Percentiles rank a stretch among this genome's conserved stretches.
These are phyloP conservation scores for Dasyurus viverrinus DNA, from an alignment of 2,113 vertebrate species.

Conservation along the genomic window DNA sequence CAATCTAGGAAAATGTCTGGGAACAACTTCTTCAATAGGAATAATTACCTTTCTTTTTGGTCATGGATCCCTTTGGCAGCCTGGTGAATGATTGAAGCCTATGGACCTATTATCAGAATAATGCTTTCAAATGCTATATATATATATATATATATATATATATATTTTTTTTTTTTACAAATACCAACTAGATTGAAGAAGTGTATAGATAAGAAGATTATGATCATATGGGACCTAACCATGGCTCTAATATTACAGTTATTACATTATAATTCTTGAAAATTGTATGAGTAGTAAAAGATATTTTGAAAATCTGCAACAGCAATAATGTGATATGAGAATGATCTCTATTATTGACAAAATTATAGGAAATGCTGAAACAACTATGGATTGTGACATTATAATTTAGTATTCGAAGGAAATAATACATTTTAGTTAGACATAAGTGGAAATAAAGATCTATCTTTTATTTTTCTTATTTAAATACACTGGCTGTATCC, in stretches of 20 bases:
- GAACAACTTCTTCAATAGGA: background rate
- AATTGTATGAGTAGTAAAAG: too few species aligned
- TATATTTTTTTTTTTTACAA: too few species aligned
- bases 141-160: background rate
- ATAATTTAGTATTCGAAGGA: background rate
- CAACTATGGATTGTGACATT: background rate
- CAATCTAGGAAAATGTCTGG: background rate
- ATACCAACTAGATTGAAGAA: background rate
- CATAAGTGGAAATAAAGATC: background rate
- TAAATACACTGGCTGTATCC: background rate
- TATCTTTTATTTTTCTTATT: background rate
- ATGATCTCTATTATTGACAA: background rate
- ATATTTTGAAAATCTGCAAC: background rate
- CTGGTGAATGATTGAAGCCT: background rate
- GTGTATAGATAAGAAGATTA: background rate
- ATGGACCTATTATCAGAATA: background rate
- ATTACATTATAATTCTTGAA: background rate
- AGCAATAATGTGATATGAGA: background rate
- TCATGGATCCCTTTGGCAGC: background rate
- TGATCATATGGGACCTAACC: background rate
- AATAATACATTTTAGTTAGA: background rate
- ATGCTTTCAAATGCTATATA: background rate
- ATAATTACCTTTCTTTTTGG: background rate
- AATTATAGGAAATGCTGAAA: background rate
- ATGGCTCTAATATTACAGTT: background rate